Conservation (phyloP, 2,113 vertebrate species). For the Uria aalge region DNA sequence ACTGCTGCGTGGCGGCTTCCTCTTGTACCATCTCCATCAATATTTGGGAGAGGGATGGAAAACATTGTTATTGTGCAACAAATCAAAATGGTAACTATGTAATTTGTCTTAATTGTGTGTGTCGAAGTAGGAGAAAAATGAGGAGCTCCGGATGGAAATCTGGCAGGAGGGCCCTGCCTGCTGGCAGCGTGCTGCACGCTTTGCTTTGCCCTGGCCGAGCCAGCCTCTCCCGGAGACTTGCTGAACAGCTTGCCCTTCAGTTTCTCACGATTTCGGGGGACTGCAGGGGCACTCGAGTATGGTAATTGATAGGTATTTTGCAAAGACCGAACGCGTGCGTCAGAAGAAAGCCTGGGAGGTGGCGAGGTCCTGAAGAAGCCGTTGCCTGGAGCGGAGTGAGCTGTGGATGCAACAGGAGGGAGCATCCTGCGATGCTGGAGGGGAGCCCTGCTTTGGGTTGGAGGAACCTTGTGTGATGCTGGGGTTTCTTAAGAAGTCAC, state of each 20-base stretch:
- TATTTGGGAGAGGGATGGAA: conserved; percentile 43
- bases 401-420: background rate
- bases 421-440: background rate
- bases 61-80: conserved; percentile 10
- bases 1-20: background rate
- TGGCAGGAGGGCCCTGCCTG: conserved; percentile 18
- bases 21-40: conserved; percentile 1
- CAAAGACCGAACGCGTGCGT: background rate
- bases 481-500: background rate
- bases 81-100: conserved; percentile 49
- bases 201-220: background rate
- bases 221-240: background rate
- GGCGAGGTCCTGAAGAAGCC: background rate
- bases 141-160: conserved; percentile 1
- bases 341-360: background rate
- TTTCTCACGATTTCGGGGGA: background rate
- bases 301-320: background rate
- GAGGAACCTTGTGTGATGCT: fast-evolving
- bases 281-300: background rate
- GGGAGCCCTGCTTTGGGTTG: background rate
- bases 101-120: conserved; percentile 54
- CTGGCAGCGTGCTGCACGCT: background rate
- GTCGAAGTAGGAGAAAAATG: background rate
- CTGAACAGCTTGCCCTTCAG: background rate
- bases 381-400: fast-evolving